A percentile compares a stretch with the other conserved stretches of the same genome.
These are phyloP conservation scores for Dasysyrphus albostriatus DNA, from an alignment of 2,888 invertebrate genomes.

Conservation along the genomic window DNA sequence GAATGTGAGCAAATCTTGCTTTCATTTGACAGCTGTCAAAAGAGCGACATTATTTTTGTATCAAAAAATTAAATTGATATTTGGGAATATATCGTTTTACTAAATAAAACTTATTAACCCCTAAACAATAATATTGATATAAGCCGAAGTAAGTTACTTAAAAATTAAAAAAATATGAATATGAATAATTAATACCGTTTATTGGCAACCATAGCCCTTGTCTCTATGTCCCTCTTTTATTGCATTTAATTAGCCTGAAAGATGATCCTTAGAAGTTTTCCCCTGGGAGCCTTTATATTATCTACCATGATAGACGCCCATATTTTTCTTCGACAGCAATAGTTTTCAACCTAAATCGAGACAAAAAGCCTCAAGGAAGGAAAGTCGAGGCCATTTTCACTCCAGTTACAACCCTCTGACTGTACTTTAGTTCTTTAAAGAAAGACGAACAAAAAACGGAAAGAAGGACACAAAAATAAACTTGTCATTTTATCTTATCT, in stretches of 20 bases:
- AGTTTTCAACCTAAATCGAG: conserved; percentile 39
- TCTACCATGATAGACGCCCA: conserved; percentile 31
- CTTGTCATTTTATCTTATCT: conserved; percentile 45
- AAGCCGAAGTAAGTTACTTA: no score
- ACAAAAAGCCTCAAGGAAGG: conserved; percentile 16
- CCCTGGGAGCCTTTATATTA: conserved; percentile 18
- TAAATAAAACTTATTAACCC: no score
- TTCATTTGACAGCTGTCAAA: background rate
- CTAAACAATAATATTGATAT: no score
- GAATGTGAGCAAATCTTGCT: no score
- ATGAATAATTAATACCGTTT: background rate
- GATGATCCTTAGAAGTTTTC: conserved; percentile 53
- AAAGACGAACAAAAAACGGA: background rate
- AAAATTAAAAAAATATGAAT: no score
- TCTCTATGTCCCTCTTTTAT: conserved; percentile 17
- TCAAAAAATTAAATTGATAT: no score
- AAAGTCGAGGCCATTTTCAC: conserved; percentile 29
- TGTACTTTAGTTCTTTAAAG: conserved; percentile 37
- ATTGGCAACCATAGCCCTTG: background rate
- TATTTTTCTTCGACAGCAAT: conserved; percentile 47
- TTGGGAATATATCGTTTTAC: no score
- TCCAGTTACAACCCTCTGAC: conserved; percentile 47
- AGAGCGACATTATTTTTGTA: no score
- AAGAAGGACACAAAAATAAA: background rate
- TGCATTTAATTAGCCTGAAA: conserved; percentile 72